Conservation (phyloP, 2,113 vertebrate species). For the Vanacampus margaritifer region DNA sequence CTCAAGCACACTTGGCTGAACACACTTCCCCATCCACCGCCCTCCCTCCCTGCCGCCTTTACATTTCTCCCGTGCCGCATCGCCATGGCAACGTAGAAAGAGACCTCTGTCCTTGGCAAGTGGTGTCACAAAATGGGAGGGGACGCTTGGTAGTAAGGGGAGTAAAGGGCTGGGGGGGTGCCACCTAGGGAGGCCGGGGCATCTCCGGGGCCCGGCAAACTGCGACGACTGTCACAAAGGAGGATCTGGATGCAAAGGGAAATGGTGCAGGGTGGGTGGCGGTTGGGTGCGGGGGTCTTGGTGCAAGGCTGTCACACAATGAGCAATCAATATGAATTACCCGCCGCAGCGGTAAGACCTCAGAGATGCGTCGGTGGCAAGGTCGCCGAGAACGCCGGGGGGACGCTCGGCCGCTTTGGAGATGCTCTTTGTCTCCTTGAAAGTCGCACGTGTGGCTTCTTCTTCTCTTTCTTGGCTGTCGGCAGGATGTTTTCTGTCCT, state of each 20-base stretch:
- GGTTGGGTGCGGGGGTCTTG: background rate
- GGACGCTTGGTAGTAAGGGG: conserved; percentile 4
- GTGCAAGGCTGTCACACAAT: conserved; percentile 66
- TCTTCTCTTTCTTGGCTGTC: background rate
- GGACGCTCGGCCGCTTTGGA: conserved; percentile 63
- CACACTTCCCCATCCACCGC: conserved; percentile 50
- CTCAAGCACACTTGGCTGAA: conserved; percentile 75
- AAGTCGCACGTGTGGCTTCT: background rate
- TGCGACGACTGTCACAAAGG: conserved; percentile 26
- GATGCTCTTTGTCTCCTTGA: conserved; percentile 60
- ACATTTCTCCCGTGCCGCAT: conserved; percentile 74
- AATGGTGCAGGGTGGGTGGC: conserved; percentile 47
- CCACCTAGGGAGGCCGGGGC: conserved; percentile 56
- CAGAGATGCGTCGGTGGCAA: conserved; percentile 69
- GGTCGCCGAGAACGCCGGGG: conserved; percentile 65
- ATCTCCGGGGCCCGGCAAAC: conserved; percentile 43
- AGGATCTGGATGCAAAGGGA: conserved; percentile 26
- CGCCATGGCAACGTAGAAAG: conserved; percentile 76
- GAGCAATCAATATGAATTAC: conserved; percentile 74
- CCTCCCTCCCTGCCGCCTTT: conserved; percentile 47
- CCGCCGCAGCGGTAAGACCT: conserved; percentile 67
- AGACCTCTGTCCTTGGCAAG: conserved; percentile 75
- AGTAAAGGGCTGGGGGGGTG: conserved; percentile 23
- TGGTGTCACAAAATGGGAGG: conserved; percentile 56
- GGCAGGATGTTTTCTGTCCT: conserved; percentile 9